Evolutionary conservation across 1,140 invertebrate species (phyloP).

Genomic region (Phortica variegata): DNA sequence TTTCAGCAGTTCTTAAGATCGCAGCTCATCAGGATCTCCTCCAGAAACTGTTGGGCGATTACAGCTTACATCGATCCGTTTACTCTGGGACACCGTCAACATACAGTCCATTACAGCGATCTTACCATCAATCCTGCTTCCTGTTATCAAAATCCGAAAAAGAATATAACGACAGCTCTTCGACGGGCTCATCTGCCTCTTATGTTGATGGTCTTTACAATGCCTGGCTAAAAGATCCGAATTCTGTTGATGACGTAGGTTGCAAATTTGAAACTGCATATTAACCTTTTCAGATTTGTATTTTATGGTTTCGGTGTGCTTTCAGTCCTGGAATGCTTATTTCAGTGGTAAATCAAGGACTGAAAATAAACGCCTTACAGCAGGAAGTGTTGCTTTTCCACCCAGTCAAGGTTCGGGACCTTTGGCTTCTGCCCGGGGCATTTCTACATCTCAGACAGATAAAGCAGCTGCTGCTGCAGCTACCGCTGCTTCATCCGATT

Average conservation of each 20-base stretch:
- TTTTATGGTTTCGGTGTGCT: not conserved
- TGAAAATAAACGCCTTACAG: no score
- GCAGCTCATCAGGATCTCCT: not conserved
- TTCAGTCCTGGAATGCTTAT: constrained; percentile 30
- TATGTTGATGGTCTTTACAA: constrained; percentile 20
- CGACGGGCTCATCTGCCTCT: constrained; percentile 14
- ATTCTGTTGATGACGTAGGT: constrained; percentile 21
- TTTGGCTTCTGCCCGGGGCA: not conserved
- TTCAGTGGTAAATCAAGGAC: constrained; percentile 18
- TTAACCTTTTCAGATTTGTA: not conserved
- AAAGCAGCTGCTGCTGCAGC: not conserved
- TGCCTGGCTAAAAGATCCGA: constrained; percentile 15
- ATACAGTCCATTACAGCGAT: no score
- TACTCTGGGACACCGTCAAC: no score
- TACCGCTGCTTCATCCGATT: constrained; percentile 58
- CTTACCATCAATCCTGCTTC: not conserved
- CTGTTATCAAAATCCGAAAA: not conserved
- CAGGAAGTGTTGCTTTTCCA: not conserved
- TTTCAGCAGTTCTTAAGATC: not conserved
- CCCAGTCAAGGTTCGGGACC: not conserved
- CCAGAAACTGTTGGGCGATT: not conserved
- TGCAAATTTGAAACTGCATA: not conserved
- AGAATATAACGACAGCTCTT: constrained; percentile 8
- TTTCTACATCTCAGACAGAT: not conserved
- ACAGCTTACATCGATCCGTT: no score